These are phyloP conservation scores for Pluvianellus socialis DNA, from an alignment of 2,113 vertebrate genomes.

Conservation along the genomic window DNA sequence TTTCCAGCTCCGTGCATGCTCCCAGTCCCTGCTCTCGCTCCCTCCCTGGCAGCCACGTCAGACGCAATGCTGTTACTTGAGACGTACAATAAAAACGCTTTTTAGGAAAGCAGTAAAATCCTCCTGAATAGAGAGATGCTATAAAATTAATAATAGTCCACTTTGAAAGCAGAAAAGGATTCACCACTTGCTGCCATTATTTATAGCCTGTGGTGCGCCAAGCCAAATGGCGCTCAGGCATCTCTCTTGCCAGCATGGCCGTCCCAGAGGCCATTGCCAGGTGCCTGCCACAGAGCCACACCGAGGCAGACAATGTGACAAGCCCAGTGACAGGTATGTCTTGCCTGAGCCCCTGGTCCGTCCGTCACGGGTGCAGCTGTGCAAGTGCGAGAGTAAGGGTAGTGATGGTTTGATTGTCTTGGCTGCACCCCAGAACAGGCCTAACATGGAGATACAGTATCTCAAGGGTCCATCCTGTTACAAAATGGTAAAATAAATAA, in stretches of 20 bases:
- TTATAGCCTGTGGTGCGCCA: neutral
- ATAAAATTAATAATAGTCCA: neutral
- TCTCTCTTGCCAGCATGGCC: fast-evolving
- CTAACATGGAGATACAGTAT: neutral
- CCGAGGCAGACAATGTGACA: fast-evolving
- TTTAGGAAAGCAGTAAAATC: neutral
- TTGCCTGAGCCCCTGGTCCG: neutral
- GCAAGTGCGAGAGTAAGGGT: neutral
- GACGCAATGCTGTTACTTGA: neutral
- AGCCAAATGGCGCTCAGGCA: neutral
- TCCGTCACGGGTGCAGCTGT: fast-evolving
- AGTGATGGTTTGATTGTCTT: neutral
- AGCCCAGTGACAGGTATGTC: fast-evolving
- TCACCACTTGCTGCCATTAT: fast-evolving
- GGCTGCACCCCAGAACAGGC: neutral
- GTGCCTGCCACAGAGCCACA: fast-evolving
- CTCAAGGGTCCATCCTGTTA: neutral
- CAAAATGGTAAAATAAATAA: neutral
- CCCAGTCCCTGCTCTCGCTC: neutral
- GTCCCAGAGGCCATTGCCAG: fast-evolving
- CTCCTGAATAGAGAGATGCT: neutral
- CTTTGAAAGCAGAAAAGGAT: neutral
- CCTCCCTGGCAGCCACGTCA: neutral
- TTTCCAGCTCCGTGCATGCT: fast-evolving
- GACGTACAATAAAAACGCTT: neutral